Evolutionary conservation across 2,888 invertebrate species (phyloP).

Genomic region (Brassicogethes aeneus): DNA sequence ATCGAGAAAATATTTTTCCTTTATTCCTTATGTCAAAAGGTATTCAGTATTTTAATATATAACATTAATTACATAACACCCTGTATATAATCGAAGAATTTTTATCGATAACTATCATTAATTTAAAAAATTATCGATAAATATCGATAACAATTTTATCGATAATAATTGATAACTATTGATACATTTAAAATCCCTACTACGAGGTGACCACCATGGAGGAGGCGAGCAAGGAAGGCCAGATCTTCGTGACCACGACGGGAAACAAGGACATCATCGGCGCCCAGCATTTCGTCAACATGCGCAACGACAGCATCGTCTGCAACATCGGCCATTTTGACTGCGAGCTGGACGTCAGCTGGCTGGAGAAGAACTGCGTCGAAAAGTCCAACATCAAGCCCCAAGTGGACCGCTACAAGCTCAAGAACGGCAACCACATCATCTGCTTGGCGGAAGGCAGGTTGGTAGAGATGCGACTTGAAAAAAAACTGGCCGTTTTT

Average conservation of each 20-base stretch:
- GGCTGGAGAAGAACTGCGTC: slow-evolving; percentile 84
- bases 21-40: no score
- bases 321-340: slow-evolving; percentile 99
- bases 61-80: no score
- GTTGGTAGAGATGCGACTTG: no score
- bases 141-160: no score
- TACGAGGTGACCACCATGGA: slow-evolving; percentile 97
- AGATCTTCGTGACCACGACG: slow-evolving; percentile 96
- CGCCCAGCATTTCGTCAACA: slow-evolving; percentile 78
- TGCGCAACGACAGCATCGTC: slow-evolving; percentile 95
- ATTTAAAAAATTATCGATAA: no score
- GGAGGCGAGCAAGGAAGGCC: slow-evolving; percentile 78
- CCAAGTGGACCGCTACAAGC: slow-evolving; percentile 88
- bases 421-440: slow-evolving; percentile 84
- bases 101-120: no score
- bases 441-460: slow-evolving; percentile 94
- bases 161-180: no score
- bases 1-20: no score
- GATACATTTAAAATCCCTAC: no score
- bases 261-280: slow-evolving; percentile 89
- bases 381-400: slow-evolving; percentile 91
- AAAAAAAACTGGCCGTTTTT: no score
- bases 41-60: no score
- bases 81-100: no score
- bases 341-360: slow-evolving; percentile 93